phyloP scores from a whole-genome alignment of 2,888 invertebrate genomes.

The Anthophora plumipes region DNA sequence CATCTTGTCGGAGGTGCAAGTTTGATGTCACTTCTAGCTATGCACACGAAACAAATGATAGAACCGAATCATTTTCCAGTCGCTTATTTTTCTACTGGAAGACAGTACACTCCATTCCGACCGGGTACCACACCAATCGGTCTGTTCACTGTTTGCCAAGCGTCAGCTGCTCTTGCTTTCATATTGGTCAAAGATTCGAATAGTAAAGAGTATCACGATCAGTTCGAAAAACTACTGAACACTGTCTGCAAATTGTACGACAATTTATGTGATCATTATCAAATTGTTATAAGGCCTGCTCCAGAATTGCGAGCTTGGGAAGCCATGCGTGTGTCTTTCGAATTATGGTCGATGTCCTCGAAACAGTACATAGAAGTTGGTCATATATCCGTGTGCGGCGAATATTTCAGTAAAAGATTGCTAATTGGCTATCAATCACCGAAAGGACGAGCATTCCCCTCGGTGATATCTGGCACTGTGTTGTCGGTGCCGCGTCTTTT shows the following conservation, averaged over 20 bases:
- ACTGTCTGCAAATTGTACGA: constrained; percentile 87
- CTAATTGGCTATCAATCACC: constrained; percentile 88
- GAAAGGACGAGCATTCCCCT: constrained; percentile 87
- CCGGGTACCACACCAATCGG: constrained; percentile 83
- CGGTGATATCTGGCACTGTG: constrained; percentile 90
- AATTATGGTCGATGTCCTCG: constrained; percentile 90
- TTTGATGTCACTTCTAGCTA: constrained; percentile 90
- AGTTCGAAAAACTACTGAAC: constrained; percentile 87
- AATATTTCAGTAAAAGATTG: constrained; percentile 92
- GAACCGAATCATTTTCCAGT: constrained; percentile 88
- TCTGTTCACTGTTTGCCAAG: constrained; percentile 89
- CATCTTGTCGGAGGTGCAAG: constrained; percentile 92
- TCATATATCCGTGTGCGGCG: constrained; percentile 89
- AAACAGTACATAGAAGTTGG: constrained; percentile 90
- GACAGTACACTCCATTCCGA: constrained; percentile 87
- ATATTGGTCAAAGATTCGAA: constrained; percentile 85
- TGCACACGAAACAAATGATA: constrained; percentile 89
- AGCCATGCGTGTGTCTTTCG: constrained; percentile 88
- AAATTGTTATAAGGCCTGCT: constrained; percentile 88
- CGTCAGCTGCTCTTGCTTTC: constrained; percentile 89
- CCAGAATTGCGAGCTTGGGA: constrained; percentile 88
- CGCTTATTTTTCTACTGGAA: constrained; percentile 89
- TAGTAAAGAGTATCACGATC: constrained; percentile 84
- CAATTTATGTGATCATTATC: constrained; percentile 89
- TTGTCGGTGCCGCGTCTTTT: constrained; percentile 91